These are phyloP conservation scores for Papilio xuthus DNA, from an alignment of 1,140 invertebrate species.

Conservation along the genomic window DNA sequence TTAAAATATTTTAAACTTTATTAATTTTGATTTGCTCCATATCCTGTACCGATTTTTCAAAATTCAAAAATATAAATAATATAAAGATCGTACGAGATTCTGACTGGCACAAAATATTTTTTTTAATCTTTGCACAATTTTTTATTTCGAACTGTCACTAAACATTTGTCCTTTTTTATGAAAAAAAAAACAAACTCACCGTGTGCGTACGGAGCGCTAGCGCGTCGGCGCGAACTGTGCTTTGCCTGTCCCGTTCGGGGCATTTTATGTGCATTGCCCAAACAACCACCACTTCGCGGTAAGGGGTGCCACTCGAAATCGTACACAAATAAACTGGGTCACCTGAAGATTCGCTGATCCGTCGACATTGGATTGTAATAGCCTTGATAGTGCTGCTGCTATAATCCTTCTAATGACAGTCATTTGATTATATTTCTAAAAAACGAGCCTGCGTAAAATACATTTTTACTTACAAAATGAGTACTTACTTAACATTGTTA, in stretches of 20 bases:
- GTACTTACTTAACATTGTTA: not conserved
- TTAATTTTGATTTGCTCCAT: not conserved
- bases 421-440: not conserved
- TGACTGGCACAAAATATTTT: not conserved
- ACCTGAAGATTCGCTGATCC: constrained; percentile 30
- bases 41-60: not conserved
- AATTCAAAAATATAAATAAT: not conserved
- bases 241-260: constrained; percentile 41
- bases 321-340: constrained; percentile 47
- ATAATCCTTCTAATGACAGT: not conserved
- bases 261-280: constrained; percentile 64
- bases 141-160: constrained; percentile 33
- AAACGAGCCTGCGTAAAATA: not conserved
- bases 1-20: not conserved
- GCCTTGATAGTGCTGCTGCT: not conserved
- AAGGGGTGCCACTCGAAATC: constrained; percentile 67
- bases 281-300: constrained; percentile 58
- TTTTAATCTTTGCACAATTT: constrained; percentile 29
- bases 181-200: constrained; percentile 62
- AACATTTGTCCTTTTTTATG: not conserved
- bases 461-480: not conserved
- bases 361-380: constrained; percentile 6
- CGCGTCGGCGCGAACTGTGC: constrained; percentile 66
- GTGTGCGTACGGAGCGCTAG: constrained; percentile 68
- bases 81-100: not conserved